These are phyloP conservation scores for Lasioglossum marginatum DNA, from an alignment of 2,888 invertebrate genomes.

Conservation along the genomic window DNA sequence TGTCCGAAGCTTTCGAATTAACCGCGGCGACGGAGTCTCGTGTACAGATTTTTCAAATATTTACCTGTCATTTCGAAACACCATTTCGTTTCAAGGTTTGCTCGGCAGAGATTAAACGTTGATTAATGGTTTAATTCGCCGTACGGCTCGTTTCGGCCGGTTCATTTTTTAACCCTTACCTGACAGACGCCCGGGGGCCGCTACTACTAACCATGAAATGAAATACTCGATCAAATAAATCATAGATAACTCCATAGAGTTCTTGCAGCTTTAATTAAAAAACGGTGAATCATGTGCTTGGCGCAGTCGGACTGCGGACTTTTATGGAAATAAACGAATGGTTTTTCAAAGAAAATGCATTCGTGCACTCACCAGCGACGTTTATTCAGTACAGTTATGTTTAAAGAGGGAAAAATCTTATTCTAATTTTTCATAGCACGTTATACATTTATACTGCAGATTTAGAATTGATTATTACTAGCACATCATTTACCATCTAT, in stretches of 20 bases:
- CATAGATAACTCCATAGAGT: neutral
- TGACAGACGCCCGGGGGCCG: neutral
- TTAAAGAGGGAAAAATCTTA: neutral
- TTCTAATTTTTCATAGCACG: too few relatives aligned
- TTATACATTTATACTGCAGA: too few relatives aligned
- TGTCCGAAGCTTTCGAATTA: neutral
- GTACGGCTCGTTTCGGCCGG: neutral
- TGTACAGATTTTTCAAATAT: constrained; percentile 10
- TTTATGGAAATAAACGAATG: neutral
- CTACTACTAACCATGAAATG: neutral
- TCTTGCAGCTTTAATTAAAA: neutral
- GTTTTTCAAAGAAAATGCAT: neutral
- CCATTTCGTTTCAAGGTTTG: neutral
- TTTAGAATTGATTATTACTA: too few relatives aligned
- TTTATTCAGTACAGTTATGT: neutral
- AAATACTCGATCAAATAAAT: constrained; percentile 6
- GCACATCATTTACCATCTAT: too few relatives aligned
- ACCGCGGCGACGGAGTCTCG: neutral
- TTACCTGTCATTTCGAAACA: neutral
- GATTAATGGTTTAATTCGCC: constrained; percentile 1
- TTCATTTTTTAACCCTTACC: neutral
- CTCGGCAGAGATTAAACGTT: neutral
- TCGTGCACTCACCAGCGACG: neutral
- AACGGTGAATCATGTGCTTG: neutral
- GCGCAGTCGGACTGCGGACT: neutral